Evolutionary conservation across 2,797 vertebrate genomes (phyloP).

Genomic region (Sebastes wilsoni): DNA sequence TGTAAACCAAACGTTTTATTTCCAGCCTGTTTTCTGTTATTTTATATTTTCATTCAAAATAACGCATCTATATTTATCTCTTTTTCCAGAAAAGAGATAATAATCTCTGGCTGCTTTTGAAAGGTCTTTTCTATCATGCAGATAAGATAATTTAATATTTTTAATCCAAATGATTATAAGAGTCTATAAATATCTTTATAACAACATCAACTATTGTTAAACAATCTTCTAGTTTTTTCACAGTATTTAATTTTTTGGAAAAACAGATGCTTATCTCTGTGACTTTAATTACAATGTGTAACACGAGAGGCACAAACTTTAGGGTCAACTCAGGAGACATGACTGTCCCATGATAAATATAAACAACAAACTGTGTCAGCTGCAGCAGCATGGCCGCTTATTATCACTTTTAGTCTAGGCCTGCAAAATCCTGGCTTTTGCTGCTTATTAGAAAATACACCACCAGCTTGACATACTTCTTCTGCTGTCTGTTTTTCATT

Average conservation of each 20-base stretch:
- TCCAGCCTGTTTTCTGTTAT: not conserved
- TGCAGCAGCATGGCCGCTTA: not conserved
- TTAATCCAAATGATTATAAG: not conserved
- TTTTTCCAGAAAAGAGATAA: not conserved
- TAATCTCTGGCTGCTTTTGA: not conserved
- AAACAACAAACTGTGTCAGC: not conserved
- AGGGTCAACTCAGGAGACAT: not conserved
- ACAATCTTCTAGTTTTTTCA: not conserved
- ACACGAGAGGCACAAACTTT: not conserved
- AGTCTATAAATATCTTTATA: not conserved
- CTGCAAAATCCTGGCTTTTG: not conserved
- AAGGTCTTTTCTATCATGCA: not conserved
- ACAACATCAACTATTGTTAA: not conserved
- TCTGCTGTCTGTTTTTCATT: slow-evolving; percentile 32
- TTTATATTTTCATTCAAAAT: not conserved
- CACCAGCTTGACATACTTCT: not conserved
- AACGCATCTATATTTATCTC: not conserved
- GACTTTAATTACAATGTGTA: not conserved
- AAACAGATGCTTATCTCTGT: not conserved
- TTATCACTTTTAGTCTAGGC: not conserved
- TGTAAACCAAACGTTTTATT: not conserved
- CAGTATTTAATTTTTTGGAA: not conserved
- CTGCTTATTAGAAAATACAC: not conserved
- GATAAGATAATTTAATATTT: not conserved
- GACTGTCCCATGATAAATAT: not conserved